phyloP scores from a whole-genome alignment of 1,140 invertebrate species.

The Campoletis sonorensis region DNA sequence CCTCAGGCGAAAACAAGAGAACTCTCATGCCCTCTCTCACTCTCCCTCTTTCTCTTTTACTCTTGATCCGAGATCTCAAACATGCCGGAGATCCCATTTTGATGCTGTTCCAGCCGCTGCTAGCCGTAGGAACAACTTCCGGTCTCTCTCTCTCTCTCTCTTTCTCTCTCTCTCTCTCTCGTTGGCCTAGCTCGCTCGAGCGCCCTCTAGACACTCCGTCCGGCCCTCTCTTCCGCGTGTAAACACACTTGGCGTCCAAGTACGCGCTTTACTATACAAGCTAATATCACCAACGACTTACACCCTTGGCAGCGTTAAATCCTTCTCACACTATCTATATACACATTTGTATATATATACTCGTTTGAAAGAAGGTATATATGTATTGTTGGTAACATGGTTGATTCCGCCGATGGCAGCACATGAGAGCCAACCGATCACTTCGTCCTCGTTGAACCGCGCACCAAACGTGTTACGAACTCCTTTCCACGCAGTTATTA shows the following conservation, averaged over 20 bases:
- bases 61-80: constrained; percentile 27
- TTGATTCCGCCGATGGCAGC: constrained; percentile 3
- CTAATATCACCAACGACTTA: constrained; percentile 39
- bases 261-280: constrained; percentile 1
- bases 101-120: constrained; percentile 8
- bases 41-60: constrained; percentile 47
- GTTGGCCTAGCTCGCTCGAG: not conserved
- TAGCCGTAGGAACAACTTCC: constrained; percentile 26
- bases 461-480: constrained; percentile 31
- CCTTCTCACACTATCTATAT: not conserved
- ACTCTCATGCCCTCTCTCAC: constrained; percentile 45
- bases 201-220: constrained; percentile 7
- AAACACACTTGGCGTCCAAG: constrained; percentile 11
- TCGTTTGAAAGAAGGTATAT: constrained; percentile 5
- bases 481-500: constrained; percentile 39
- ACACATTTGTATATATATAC: not conserved
- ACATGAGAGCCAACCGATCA: not conserved
- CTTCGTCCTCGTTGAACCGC: constrained; percentile 11
- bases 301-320: constrained; percentile 21
- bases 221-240: not conserved
- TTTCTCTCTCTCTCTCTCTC: too few species aligned
- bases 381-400: not conserved
- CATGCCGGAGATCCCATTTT: constrained; percentile 29
- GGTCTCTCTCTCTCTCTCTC: constrained; percentile 14
- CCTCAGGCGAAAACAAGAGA: constrained; percentile 33